phyloP scores from a whole-genome alignment of 2,797 vertebrate genomes.

The Argentina silus region DNA sequence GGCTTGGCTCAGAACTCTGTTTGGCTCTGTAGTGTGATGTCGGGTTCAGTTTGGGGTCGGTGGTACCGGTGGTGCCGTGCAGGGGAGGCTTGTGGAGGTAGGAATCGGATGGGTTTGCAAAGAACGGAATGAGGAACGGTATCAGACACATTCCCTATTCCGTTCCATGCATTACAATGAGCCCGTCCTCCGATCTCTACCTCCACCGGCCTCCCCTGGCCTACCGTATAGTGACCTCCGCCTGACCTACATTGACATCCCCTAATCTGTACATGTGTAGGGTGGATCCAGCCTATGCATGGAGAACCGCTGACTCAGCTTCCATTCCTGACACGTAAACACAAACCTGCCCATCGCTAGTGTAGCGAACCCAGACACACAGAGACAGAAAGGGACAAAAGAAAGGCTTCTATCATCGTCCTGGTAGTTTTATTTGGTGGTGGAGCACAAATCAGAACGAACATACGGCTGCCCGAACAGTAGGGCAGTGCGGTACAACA shows the following conservation, averaged over 20 bases:
- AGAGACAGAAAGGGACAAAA: constrained; percentile 34
- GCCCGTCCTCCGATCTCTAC: too few species aligned
- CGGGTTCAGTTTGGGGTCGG: too few species aligned
- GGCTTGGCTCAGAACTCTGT: too few species aligned
- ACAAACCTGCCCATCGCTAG: background rate
- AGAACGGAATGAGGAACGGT: too few species aligned
- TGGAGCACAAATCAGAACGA: constrained; percentile 41
- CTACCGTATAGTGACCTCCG: background rate
- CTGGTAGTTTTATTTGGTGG: constrained; percentile 72
- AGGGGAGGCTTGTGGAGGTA: too few species aligned
- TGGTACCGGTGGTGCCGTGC: too few species aligned
- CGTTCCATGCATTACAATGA: too few species aligned
- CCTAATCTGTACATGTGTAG: constrained; percentile 5
- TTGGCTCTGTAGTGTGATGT: too few species aligned
- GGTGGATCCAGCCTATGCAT: background rate
- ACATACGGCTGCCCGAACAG: constrained; percentile 51
- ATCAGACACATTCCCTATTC: too few species aligned
- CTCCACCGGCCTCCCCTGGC: background rate
- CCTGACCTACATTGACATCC: constrained; percentile 15
- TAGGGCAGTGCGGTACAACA: background rate
- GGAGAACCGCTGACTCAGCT: constrained; percentile 19
- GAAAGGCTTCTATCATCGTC: constrained; percentile 26
- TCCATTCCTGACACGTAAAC: background rate
- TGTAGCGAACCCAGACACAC: background rate
- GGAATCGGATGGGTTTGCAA: too few species aligned